phyloP scores from a whole-genome alignment of 1,140 invertebrate species.

The Hypsibius dujardini region DNA sequence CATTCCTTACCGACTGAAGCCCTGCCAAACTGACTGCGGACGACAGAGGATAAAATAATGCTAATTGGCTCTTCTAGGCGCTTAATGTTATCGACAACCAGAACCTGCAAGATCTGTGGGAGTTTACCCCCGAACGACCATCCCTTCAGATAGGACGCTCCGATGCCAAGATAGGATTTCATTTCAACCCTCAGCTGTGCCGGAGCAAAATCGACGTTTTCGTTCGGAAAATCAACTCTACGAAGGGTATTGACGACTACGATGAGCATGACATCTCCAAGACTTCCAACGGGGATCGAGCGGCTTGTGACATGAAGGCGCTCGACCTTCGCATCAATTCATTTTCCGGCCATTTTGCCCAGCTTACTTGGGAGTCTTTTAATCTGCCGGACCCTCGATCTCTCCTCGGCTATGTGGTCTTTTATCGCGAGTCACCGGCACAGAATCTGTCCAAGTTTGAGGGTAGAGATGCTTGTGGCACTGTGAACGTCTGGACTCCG shows the following conservation, averaged over 20 bases:
- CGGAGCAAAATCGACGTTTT: slow-evolving; percentile 50
- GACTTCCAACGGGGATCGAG: slow-evolving; percentile 72
- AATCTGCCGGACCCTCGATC: slow-evolving; percentile 41
- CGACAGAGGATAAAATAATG: no score
- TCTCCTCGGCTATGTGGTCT: slow-evolving; percentile 62
- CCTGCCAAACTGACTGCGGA: no score
- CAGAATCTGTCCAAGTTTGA: slow-evolving; percentile 61
- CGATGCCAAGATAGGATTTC: slow-evolving; percentile 57
- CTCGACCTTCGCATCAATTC: not conserved
- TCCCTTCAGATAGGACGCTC: slow-evolving; percentile 40
- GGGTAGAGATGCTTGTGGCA: slow-evolving; percentile 56
- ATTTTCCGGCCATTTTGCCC: not conserved
- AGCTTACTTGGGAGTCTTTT: not conserved
- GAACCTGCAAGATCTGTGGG: slow-evolving; percentile 75
- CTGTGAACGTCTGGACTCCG: no score
- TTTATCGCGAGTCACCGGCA: slow-evolving; percentile 50
- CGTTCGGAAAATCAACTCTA: slow-evolving; percentile 34
- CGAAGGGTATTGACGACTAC: slow-evolving; percentile 33
- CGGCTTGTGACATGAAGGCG: slow-evolving; percentile 49
- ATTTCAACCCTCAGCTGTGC: slow-evolving; percentile 86
- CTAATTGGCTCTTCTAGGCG: slow-evolving; percentile 39
- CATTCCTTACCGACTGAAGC: no score
- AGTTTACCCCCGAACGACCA: slow-evolving; percentile 39
- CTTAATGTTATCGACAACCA: slow-evolving; percentile 67
- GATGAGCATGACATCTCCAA: slow-evolving; percentile 55